phyloP scores from a whole-genome alignment of 2,113 vertebrate genomes.

The Pelobates fuscus region DNA sequence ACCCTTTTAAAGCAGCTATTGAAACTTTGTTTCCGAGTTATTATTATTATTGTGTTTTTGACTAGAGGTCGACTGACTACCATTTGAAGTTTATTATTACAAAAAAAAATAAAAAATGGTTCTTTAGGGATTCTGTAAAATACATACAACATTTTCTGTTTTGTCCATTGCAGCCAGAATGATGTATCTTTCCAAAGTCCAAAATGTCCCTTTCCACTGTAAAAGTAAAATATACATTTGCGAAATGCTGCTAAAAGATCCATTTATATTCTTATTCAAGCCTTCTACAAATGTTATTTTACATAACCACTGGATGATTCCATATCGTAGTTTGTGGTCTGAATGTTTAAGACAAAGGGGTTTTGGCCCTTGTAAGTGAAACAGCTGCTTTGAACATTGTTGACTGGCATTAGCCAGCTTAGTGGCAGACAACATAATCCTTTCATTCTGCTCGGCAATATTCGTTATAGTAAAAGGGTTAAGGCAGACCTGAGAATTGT shows the following conservation, averaged over 20 bases:
- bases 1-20: too few relatives aligned
- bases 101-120: too few relatives aligned
- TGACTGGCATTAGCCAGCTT: constrained; percentile 26
- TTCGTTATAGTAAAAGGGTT: constrained; percentile 9
- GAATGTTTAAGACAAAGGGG: constrained; percentile 29
- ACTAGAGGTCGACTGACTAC: too few relatives aligned
- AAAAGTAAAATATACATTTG: neutral
- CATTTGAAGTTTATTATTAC: too few relatives aligned
- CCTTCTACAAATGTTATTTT: constrained; percentile 35
- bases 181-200: too few relatives aligned
- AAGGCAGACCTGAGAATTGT: constrained; percentile 7
- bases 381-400: constrained; percentile 44
- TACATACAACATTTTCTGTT: too few relatives aligned
- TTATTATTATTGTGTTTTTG: too few relatives aligned
- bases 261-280: constrained; percentile 22
- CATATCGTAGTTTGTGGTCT: constrained; percentile 32
- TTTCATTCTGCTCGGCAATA: constrained; percentile 15
- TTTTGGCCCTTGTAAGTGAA: constrained; percentile 29
- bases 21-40: too few relatives aligned
- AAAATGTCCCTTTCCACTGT: too few relatives aligned
- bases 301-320: constrained; percentile 46
- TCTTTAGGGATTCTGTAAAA: too few relatives aligned
- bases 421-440: constrained; percentile 15
- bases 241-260: constrained; percentile 11
- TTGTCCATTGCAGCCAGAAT: too few relatives aligned